Conservation (phyloP, 2,888 invertebrate species). For the Allolobophora icterica region DNA sequence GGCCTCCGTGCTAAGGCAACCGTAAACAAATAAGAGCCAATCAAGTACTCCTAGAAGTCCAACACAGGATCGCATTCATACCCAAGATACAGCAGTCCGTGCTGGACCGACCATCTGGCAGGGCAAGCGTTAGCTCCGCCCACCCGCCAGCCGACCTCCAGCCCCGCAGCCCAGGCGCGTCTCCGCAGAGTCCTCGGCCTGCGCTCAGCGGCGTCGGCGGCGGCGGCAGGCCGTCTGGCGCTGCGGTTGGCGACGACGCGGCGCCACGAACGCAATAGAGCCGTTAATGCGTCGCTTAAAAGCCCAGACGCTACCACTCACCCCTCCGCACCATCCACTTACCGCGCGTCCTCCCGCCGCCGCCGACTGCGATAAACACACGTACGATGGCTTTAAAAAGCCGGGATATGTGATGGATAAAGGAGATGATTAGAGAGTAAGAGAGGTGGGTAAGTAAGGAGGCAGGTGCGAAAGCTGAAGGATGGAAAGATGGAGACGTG, state of each 20-base stretch:
- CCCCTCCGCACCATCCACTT: not conserved
- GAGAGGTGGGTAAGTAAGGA: too few species aligned
- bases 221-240: constrained; percentile 17
- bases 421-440: not conserved
- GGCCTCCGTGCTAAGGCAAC: too few species aligned
- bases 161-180: not conserved
- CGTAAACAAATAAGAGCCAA: too few species aligned
- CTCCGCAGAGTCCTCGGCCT: not conserved
- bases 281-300: not conserved
- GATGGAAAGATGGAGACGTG: too few species aligned
- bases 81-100: not conserved
- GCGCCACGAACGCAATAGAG: not conserved
- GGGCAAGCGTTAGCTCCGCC: not conserved
- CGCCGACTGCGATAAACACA: not conserved
- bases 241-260: not conserved
- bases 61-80: not conserved
- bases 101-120: not conserved
- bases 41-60: not conserved
- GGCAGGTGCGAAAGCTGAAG: not conserved
- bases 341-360: not conserved
- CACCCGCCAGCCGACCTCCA: not conserved
- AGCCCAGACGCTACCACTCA: not conserved
- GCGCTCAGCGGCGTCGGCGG: not conserved
- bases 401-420: not conserved
- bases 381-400: not conserved